Percentiles rank a stretch among this genome's conserved stretches.
These are phyloP conservation scores for Drosophila cardini DNA, from an alignment of 1,140 invertebrate genomes.

Conservation along the genomic window DNA sequence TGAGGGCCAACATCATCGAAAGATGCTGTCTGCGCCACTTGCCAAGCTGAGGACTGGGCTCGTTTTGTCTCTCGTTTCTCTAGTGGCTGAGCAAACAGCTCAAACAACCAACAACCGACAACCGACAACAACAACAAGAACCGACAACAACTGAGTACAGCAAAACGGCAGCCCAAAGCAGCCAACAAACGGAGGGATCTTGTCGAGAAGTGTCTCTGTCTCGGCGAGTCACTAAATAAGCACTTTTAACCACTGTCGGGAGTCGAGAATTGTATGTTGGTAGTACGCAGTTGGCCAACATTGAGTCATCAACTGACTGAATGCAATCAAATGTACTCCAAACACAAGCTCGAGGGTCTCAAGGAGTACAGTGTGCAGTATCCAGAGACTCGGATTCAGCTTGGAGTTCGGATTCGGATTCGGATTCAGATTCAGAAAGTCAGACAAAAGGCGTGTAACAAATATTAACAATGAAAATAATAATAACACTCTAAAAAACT, in stretches of 20 bases:
- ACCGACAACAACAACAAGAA: too few relatives aligned
- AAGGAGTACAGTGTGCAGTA: not conserved
- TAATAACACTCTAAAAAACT: conserved; percentile 69
- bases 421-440: conserved; percentile 4
- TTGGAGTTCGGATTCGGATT: not conserved
- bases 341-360: conserved; percentile 31
- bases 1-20: conserved; percentile 44
- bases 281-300: conserved; percentile 17
- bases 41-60: conserved; percentile 32
- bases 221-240: conserved; percentile 81
- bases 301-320: conserved; percentile 55
- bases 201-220: conserved; percentile 66
- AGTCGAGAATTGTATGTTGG: conserved; percentile 36
- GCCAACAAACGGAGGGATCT: conserved; percentile 32
- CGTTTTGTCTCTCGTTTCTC: conserved; percentile 63
- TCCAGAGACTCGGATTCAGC: not conserved
- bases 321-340: conserved; percentile 70
- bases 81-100: conserved; percentile 78
- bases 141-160: conserved; percentile 20
- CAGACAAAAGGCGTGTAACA: conserved; percentile 80
- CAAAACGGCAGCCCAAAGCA: conserved; percentile 69
- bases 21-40: conserved; percentile 68
- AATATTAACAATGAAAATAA: conserved; percentile 84
- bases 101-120: conserved; percentile 55
- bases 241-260: conserved; percentile 54